Percentiles rank a stretch among this genome's conserved stretches.
These are phyloP conservation scores for Aphaenogaster ashmeadi DNA, from an alignment of 1,140 invertebrate species.

Conservation along the genomic window DNA sequence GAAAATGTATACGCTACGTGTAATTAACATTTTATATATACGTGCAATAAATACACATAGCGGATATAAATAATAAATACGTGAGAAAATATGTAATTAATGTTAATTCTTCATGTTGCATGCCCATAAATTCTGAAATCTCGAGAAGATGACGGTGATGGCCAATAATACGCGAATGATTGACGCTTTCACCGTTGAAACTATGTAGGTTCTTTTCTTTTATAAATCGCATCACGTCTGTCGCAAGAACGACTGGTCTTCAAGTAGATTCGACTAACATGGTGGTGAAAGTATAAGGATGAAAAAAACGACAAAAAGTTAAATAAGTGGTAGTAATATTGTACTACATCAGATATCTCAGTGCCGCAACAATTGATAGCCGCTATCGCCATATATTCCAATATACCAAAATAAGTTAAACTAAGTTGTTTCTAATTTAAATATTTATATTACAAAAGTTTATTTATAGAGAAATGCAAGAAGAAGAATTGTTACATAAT, in stretches of 20 bases:
- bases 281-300: slow-evolving; percentile 31
- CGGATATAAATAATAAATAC: neutral
- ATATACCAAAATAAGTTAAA: neutral
- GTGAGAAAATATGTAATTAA: neutral
- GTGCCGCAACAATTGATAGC: neutral
- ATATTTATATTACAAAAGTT: neutral
- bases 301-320: slow-evolving; percentile 14
- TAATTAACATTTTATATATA: neutral
- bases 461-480: too few relatives aligned
- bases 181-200: slow-evolving; percentile 39
- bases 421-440: neutral
- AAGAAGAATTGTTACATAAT: too few relatives aligned
- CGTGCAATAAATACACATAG: neutral
- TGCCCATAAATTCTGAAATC: neutral
- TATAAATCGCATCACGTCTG: slow-evolving; percentile 52
- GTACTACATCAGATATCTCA: neutral
- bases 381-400: neutral
- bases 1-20: neutral
- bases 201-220: neutral
- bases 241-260: slow-evolving; percentile 17
- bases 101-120: neutral
- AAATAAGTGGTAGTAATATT: neutral
- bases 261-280: slow-evolving; percentile 47
- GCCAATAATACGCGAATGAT: slow-evolving; percentile 17
- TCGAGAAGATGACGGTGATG: neutral